Conservation (phyloP, 2,888 invertebrate genomes). For the Ethmia dodecea region DNA sequence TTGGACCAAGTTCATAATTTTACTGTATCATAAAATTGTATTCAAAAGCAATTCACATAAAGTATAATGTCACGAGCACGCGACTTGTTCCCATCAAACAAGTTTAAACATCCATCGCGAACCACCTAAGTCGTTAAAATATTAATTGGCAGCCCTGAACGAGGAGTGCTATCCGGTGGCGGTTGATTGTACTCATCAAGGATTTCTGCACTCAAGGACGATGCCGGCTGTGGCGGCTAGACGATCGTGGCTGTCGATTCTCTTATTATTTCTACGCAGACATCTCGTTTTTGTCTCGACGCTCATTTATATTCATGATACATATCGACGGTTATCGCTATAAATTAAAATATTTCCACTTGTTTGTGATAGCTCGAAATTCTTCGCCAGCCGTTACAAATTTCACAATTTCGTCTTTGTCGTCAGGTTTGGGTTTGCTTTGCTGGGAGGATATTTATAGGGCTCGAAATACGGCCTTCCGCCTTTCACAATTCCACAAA, state of each 20-base stretch:
- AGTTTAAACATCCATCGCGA: conserved; percentile 30
- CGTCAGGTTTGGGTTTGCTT: conserved; percentile 18
- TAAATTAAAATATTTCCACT: conserved; percentile 63
- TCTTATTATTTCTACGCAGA: conserved; percentile 71
- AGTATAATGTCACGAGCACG: conserved; percentile 7
- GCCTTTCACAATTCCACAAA: conserved; percentile 15
- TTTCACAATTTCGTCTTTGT: conserved; percentile 6
- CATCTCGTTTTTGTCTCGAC: conserved; percentile 68
- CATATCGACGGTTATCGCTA: conserved; percentile 67
- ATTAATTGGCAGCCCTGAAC: conserved; percentile 68
- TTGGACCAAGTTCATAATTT: too few relatives aligned
- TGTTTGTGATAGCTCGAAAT: conserved; percentile 35
- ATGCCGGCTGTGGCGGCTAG: conserved; percentile 38
- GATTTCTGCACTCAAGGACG: conserved; percentile 75
- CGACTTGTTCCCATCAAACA: conserved; percentile 28
- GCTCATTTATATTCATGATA: conserved; percentile 75
- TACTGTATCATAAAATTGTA: too few relatives aligned
- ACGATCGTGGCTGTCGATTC: conserved; percentile 62
- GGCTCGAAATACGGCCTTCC: conserved; percentile 11
- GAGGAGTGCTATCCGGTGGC: conserved; percentile 67
- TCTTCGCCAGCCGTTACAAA: conserved; percentile 28
- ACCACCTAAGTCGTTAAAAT: conserved; percentile 39
- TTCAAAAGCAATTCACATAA: too few relatives aligned
- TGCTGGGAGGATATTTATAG: conserved; percentile 10
- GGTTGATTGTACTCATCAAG: conserved; percentile 78